Conservation (phyloP, 1,140 invertebrate species). For the Caenorhabditis elegans region DNA sequence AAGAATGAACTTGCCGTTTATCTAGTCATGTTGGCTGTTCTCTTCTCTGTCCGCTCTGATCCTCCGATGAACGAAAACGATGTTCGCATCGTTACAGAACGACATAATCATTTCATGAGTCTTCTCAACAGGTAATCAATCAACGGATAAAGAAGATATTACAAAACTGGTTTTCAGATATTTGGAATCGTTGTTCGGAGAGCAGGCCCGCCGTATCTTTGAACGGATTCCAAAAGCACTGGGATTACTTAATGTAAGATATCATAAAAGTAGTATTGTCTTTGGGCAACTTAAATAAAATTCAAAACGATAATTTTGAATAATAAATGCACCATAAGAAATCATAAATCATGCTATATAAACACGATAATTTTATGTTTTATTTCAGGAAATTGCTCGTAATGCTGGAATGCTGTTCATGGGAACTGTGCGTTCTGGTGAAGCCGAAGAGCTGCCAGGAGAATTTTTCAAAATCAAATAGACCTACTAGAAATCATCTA, state of each 20-base stretch:
- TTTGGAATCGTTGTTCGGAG: slow-evolving; percentile 55
- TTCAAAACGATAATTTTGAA: no score
- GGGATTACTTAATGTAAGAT: slow-evolving; percentile 23
- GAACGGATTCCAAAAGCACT: slow-evolving; percentile 40
- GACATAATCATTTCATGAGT: slow-evolving; percentile 49
- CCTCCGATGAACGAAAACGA: slow-evolving; percentile 40
- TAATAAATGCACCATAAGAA: no score
- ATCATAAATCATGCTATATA: no score
- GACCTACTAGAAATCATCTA: not conserved
- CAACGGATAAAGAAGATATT: not conserved
- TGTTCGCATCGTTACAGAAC: slow-evolving; percentile 36
- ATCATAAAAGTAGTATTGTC: no score
- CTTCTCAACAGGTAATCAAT: slow-evolving; percentile 53
- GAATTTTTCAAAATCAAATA: slow-evolving; percentile 51
- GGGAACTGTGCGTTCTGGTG: slow-evolving; percentile 43
- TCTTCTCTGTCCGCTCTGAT: slow-evolving; percentile 49
- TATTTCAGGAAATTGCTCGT: slow-evolving; percentile 32
- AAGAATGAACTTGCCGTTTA: slow-evolving; percentile 52
- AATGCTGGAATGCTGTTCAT: slow-evolving; percentile 45
- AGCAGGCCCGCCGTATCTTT: slow-evolving; percentile 42
- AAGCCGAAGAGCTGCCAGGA: slow-evolving; percentile 42
- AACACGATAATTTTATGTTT: no score
- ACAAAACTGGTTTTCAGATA: slow-evolving; percentile 46
- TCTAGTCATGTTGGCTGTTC: slow-evolving; percentile 53
- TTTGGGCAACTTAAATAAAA: no score